Evolutionary conservation across 2,797 vertebrate genomes (phyloP).

Genomic region (Rhynchonycteris naso): DNA sequence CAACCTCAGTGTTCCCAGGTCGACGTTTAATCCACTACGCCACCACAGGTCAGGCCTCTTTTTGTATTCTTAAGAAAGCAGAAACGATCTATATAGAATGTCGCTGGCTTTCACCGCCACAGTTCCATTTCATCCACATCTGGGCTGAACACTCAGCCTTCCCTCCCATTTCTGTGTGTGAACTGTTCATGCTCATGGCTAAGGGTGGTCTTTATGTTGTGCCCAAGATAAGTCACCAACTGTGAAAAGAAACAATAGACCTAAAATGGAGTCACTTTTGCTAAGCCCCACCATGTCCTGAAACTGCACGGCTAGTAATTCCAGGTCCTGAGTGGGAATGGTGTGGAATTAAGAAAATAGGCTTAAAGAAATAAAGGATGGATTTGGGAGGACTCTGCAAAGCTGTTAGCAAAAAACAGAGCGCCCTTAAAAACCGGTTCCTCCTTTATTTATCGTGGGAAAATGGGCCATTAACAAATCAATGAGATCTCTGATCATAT

Average conservation of each 20-base stretch:
- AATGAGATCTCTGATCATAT: no score
- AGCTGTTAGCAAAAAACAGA: no score
- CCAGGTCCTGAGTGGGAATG: no score
- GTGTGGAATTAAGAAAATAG: no score
- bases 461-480: no score
- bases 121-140: not conserved
- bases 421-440: no score
- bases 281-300: not conserved
- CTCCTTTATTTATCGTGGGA: no score
- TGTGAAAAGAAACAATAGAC: not conserved
- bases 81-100: not conserved
- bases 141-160: not conserved
- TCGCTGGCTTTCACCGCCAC: not conserved
- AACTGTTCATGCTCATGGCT: not conserved
- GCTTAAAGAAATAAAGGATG: no score
- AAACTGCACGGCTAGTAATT: not conserved
- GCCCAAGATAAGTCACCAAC: not conserved
- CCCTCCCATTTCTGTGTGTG: not conserved
- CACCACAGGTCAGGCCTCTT: no score
- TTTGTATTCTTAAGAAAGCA: slow-evolving; percentile 18
- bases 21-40: no score
- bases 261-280: not conserved
- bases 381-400: no score
- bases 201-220: not conserved
- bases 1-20: no score